Conservation (phyloP, 1,140 invertebrate species). For the Ostrea denselamellosa region DNA sequence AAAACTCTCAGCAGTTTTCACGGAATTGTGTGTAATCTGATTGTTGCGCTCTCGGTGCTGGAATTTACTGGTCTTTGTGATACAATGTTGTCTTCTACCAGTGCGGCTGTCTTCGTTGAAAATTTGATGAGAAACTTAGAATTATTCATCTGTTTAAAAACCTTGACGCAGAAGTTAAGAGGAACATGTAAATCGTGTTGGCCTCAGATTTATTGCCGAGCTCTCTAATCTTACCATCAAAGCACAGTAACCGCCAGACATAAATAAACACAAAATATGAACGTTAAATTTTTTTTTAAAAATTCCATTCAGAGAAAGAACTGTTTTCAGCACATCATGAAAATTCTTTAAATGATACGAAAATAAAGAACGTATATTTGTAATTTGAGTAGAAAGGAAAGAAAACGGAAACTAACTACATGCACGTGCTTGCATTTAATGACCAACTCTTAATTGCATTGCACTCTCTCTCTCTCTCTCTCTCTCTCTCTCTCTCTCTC, state of each 20-base stretch:
- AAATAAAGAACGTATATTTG: too few relatives aligned
- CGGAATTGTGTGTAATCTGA: neutral
- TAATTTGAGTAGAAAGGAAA: too few relatives aligned
- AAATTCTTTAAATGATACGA: too few relatives aligned
- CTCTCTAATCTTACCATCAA: neutral
- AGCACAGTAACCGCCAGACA: neutral
- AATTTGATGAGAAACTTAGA: neutral
- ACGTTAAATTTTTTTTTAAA: neutral
- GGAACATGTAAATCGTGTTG: neutral
- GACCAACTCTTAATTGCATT: too few relatives aligned
- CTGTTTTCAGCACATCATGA: too few relatives aligned
- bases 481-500: too few relatives aligned
- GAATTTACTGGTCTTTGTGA: neutral
- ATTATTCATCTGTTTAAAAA: neutral
- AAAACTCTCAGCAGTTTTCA: conserved; percentile 7
- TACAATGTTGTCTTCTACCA: neutral
- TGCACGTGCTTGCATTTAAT: too few relatives aligned
- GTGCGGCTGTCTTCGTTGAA: neutral
- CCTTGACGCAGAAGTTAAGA: neutral
- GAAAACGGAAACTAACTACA: too few relatives aligned
- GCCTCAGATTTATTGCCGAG: neutral
- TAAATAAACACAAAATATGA: neutral
- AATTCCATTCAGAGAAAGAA: too few relatives aligned
- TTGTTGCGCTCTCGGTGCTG: neutral
- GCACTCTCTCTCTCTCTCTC: too few relatives aligned